Percentiles rank a stretch among this genome's conserved stretches.
Conservation (phyloP, 2,888 invertebrate genomes). For the Eudemis profundana region DNA sequence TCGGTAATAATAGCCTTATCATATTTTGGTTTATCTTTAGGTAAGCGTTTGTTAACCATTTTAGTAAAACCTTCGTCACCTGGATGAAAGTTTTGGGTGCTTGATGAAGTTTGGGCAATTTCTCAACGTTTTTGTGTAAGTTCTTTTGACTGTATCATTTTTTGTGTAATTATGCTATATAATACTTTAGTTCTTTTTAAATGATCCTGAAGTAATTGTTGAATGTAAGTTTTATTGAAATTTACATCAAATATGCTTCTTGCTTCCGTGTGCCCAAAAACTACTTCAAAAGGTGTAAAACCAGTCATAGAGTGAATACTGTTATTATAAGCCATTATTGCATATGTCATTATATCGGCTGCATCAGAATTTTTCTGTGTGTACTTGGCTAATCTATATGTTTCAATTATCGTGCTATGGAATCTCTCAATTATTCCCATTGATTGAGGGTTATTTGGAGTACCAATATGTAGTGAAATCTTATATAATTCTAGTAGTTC, state of each 20-base stretch:
- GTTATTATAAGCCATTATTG: conserved; percentile 24
- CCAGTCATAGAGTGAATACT: conserved; percentile 13
- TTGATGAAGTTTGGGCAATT: not conserved
- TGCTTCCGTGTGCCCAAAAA: conserved; percentile 20
- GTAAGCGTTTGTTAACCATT: conserved; percentile 12
- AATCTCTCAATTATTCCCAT: conserved; percentile 28
- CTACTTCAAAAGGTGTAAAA: conserved; percentile 24
- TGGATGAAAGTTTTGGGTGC: not conserved
- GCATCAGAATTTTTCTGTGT: conserved; percentile 13
- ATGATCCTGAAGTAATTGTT: conserved; percentile 46
- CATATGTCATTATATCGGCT: conserved; percentile 27
- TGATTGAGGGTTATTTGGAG: conserved; percentile 21
- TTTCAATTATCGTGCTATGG: conserved; percentile 25
- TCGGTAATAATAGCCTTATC: conserved; percentile 1
- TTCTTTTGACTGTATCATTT: conserved; percentile 3
- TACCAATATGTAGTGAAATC: conserved; percentile 27
- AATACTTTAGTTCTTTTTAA: conserved; percentile 44
- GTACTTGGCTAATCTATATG: conserved; percentile 25
- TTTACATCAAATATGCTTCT: conserved; percentile 18
- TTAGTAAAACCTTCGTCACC: conserved; percentile 6
- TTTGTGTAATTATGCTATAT: conserved; percentile 31
- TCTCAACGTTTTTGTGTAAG: not conserved
- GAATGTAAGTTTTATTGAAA: conserved; percentile 27
- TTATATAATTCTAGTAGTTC: conserved; percentile 17
- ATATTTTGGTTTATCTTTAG: conserved; percentile 12